A percentile compares a stretch with the other conserved stretches of the same genome.
phyloP scores from a whole-genome alignment of 2,797 vertebrate genomes.

The Ptychadena robeensis region DNA sequence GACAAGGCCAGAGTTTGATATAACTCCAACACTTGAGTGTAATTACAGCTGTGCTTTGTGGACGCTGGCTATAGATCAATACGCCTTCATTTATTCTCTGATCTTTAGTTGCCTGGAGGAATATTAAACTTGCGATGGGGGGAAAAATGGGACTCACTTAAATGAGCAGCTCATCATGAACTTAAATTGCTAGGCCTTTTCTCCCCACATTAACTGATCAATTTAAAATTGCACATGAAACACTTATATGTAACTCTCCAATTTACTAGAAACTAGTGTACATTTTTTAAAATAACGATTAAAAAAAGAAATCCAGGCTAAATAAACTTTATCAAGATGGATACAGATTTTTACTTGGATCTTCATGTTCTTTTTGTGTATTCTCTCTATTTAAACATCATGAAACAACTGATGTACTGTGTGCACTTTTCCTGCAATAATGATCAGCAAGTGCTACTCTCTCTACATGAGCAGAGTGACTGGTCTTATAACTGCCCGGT shows the following conservation, averaged over 20 bases:
- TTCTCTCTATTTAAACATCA: background rate
- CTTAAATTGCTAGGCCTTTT: constrained; percentile 67
- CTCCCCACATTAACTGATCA: constrained; percentile 58
- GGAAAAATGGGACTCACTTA: constrained; percentile 79
- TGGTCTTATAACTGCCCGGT: too few species aligned
- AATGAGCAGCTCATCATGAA: constrained; percentile 78
- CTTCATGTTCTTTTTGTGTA: background rate
- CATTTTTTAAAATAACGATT: background rate
- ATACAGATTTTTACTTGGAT: background rate
- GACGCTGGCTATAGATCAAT: constrained; percentile 80
- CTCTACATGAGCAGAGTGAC: too few species aligned
- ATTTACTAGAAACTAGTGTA: constrained; percentile 7
- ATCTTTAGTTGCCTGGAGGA: constrained; percentile 76
- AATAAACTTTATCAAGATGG: background rate
- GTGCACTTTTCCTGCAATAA: background rate
- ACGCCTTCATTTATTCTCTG: constrained; percentile 79
- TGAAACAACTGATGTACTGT: background rate
- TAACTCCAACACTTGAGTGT: constrained; percentile 85
- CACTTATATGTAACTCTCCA: constrained; percentile 57
- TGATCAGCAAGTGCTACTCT: too few species aligned
- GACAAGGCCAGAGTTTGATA: constrained; percentile 88
- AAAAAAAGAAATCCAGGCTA: background rate
- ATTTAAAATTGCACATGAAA: constrained; percentile 36
- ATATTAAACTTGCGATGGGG: constrained; percentile 75
- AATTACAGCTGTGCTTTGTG: constrained; percentile 85